Conservation (phyloP, 2,113 vertebrate species). For the Epinephelus lanceolatus region DNA sequence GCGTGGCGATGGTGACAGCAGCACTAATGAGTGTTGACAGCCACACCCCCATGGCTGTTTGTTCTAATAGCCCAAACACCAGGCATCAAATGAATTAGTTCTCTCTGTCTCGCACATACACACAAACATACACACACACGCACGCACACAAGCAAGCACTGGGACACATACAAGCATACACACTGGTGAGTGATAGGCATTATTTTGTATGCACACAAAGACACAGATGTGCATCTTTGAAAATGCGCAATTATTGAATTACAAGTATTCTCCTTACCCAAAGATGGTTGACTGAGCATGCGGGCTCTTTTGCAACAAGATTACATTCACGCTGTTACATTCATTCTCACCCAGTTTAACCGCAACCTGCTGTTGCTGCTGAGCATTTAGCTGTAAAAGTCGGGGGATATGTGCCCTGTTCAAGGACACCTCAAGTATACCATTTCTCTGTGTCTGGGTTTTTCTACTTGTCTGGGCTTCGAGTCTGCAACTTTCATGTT, state of each 20-base stretch:
- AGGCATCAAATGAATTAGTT: conserved; percentile 56
- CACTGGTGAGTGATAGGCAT: background rate
- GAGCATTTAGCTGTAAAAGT: background rate
- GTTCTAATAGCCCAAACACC: conserved; percentile 77
- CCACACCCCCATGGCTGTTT: conserved; percentile 76
- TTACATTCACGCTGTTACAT: conserved; percentile 12
- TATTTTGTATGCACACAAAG: conserved; percentile 3
- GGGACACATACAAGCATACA: background rate
- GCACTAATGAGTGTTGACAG: conserved; percentile 81
- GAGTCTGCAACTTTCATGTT: background rate
- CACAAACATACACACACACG: background rate
- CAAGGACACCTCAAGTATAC: conserved; percentile 20
- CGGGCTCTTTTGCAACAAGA: background rate
- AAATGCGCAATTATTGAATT: conserved; percentile 11
- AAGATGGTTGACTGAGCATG: background rate
- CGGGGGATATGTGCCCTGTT: background rate
- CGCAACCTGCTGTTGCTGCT: background rate
- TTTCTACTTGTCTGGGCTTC: background rate
- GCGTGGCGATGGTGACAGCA: conserved; percentile 69
- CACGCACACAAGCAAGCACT: background rate
- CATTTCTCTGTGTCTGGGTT: background rate
- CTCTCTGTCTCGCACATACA: conserved; percentile 3
- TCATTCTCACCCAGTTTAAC: background rate
- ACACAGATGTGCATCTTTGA: background rate
- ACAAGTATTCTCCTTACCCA: background rate